Base-by-base conservation (phyloP, 92 coral and sea anemone genomes). In the Phenganax stokvisi region DNA sequence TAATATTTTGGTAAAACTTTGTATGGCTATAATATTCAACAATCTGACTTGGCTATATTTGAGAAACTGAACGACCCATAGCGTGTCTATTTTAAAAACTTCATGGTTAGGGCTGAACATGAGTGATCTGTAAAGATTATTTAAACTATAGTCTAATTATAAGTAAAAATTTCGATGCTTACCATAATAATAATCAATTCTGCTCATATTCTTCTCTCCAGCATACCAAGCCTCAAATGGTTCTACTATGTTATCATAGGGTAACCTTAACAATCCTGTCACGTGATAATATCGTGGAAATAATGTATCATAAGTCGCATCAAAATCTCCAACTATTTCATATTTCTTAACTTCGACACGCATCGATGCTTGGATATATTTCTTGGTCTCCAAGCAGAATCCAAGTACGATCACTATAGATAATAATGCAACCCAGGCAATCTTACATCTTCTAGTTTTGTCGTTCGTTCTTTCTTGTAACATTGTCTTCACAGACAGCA, bases 201-300 rank as follows among this genome's bases (percentile, higher is more conserved):
- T 77, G 79, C 98, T 94, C 97, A 87, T 92, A 76, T 92, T 87
- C 28, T 83, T 28, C 44, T 92, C 94, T 47, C 98, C 98, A 0
- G 98, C 98, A 74, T 88, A 94, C 98, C 98, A 94, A 28, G 92
- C 96, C 82, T 94, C 98, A 44, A 94, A 94, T 16, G 98, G 98
- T 69, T 94, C 98, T 28, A 85, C 91, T 56, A 94, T 94, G 57
- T 86, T 90, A 71, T 94, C 98, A 80, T 83, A 94, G 6, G 98
- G 98, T 60, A 94, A 84, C 13, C 89, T 85, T 0, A 94, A 81
- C 12, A 92, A 58, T n/a, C 98, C 98, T 12, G 97, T 85, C 0
- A 96, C 91, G 84, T 94, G 98, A 78, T 94, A 94, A 25, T 81
- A 61, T 54, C 93, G 84, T 7, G 98, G 97, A 64, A 94, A 92